Base-by-base conservation (phyloP, 2,888 invertebrate species). In the Incurvaria masculella region DNA sequence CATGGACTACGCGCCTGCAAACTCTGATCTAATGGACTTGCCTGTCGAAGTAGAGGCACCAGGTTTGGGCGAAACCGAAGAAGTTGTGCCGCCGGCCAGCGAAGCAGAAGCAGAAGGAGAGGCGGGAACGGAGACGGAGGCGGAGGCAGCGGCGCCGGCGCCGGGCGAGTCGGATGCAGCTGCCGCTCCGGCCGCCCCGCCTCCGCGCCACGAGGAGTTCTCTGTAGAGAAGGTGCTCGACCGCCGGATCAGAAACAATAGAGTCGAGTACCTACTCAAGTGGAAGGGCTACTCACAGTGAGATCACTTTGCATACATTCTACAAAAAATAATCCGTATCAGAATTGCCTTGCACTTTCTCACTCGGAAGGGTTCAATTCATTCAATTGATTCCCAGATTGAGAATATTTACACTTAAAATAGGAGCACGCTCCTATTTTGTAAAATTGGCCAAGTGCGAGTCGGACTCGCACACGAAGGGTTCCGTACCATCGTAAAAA, bases 161-260 rank as follows among this genome's bases (percentile, higher is more conserved):
- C 33, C 33, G 4, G 33, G 33, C 11, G 33, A 33, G 8, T 4
- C 23, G 10, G 23, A 23, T 23, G 10, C 23, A 4, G 44, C 4
- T 20, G 19, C 44, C 5, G 42, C 53, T 2, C 44, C 51, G 14
- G 65, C 64, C 1, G 67, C 68, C 8, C 62, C 62, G 47, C 64
- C 69, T 19, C 73, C 71, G 0, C 73, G 65, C 58, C 75, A 70
- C 38, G 87, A 90, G 56, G 91, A 89, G 57, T 88, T 83, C 59
- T 85, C 85, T 1, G 90, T 91, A 0, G 90, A 90, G 61, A 88
- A 87, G 60, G 85, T 91, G 20, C 66, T 89, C 17, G 88, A 89
- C 59, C 81, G 85, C 53, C 69, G 88, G 57, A 80, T 81, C 11
- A 75, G 84, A 51, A 85, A 85, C 58, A 89, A 88, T 0, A 87